Evolutionary conservation across 2,888 invertebrate species (phyloP), one percentile per base, ranked within the genome.

Genomic region (Patella caerulea): DNA sequence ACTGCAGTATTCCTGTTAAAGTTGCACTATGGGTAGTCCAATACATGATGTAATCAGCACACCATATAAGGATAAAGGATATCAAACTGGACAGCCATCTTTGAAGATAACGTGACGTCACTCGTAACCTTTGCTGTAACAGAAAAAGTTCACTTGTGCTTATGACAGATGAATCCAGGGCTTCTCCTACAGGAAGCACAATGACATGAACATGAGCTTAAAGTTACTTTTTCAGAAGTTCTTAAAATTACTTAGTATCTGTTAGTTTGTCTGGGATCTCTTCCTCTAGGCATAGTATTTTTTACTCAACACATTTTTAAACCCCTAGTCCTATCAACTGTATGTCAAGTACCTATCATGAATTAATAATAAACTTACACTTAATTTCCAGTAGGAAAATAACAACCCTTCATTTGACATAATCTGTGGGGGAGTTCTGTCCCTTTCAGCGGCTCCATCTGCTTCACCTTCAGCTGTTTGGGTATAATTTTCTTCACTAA

Each of bases 41-140:
- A 81, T 89, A 87, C 14, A 92, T 88, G 53, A 92, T 87, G 78
- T 90, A 91, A 75, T 90, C 88, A 3, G 86, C 88, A 78, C 89
- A 86, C 91, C 92, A 92, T 0, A 91, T 76, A 2, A 91, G 79
- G 54, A 91, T 89, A 75, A 92, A 87, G n/a, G 88, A 82, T 5
- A 92, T 87, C 87, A 91, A 90, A 55, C 89, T 90, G 14, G 90
- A 86, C 81, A 92, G 83, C 92, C 92, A 92, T 7, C 92, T 86
- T 83, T 92, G 92, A n/a, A 92, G 87, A 29, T 88, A 89, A 55
- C 86, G 82, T 0, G 92, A 92, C 9, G 92, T 90, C 74, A 90
- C 81, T 19, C 90, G 84, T 81, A 92, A 85, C 3, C 92, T 87
- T 72, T 88, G 87, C 92, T 92, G 83, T 14, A 84, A 86, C 2